Evolutionary conservation across 1,140 invertebrate species (phyloP), one percentile per base, ranked within the genome.

Genomic region (Ephestia elutella): DNA sequence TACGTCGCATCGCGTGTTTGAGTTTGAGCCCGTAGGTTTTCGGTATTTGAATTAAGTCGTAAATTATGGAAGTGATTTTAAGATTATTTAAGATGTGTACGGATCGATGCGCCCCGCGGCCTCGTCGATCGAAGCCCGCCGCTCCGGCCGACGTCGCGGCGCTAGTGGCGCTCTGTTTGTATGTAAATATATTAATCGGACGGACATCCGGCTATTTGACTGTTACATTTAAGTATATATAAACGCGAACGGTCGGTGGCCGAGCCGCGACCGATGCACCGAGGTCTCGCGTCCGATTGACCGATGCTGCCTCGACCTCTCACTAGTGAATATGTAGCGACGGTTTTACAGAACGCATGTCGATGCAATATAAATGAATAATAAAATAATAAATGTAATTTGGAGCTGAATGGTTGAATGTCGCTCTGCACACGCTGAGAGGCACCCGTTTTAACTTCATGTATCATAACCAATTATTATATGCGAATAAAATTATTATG

Each of bases 401-500:
- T 79, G 76, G 75, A 80, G 73, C 65, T 63, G 70, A 63, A 70
- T 62, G 64, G 56, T 68, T 63, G 65, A 70, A 60, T 71, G 66
- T 59, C 65, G 63, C 59, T 71, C 70, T 70, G 70, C 70, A 62
- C 65, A 62, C 57, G 68, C 70, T 62, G 71, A 72, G 62, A 59
- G 71, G 70, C 68, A 76, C 71, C 66, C 71, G 62, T 70, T 80
- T 58, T 71, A 73, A 71, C 76, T 85, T 78, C 78, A 85, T 87
- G 85, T 86, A 87, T 86, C 82, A 87, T 87, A 86, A 87, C 84
- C 82, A 86, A 85, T 87, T 82, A 86, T 83, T 82, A 81, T 87
- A 87, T 86, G 81, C 82, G 80, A 87, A 83, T 87, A 87, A 87
- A 87, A 86, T 73, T 85, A 85, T 85, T 80, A 87, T 87, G 84